A percentile compares a stretch with the other conserved stretches of the same genome.
Evolutionary conservation across 2,888 invertebrate genomes (phyloP).

Genomic region (Tenthredo amoena): DNA sequence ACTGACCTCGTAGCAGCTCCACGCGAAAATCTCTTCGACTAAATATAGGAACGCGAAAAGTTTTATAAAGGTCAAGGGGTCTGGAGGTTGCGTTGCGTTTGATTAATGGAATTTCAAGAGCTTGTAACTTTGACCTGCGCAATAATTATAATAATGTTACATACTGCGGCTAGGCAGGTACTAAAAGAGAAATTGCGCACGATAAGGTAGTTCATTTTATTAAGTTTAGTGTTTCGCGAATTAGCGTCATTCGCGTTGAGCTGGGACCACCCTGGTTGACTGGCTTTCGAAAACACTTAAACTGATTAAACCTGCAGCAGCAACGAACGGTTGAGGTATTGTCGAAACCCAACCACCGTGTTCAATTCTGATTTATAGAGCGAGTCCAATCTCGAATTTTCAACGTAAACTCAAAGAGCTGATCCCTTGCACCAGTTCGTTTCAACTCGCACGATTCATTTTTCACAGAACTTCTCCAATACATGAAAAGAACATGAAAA

Average conservation of each 20-base stretch:
- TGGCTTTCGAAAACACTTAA: constrained; percentile 71
- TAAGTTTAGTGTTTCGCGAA: constrained; percentile 16
- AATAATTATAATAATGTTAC: constrained; percentile 1
- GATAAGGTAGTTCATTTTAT: background rate
- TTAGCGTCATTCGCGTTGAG: background rate
- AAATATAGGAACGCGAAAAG: background rate
- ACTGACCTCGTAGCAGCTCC: background rate
- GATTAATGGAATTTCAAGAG: constrained; percentile 2
- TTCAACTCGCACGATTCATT: background rate
- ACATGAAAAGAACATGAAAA: constrained; percentile 4
- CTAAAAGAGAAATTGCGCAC: background rate
- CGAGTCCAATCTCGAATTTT: constrained; percentile 43
- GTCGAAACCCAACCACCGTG: constrained; percentile 42
- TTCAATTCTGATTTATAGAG: constrained; percentile 52
- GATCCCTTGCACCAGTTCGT: background rate
- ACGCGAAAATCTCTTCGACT: background rate
- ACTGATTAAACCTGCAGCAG: constrained; percentile 69
- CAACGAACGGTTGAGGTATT: constrained; percentile 47
- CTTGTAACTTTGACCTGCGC: background rate
- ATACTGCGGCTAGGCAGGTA: no score
- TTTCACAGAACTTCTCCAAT: background rate
- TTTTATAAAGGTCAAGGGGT: constrained; percentile 21
- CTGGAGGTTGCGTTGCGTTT: background rate
- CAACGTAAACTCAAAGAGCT: constrained; percentile 1
- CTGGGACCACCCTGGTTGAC: constrained; percentile 19